Evolutionary conservation across 2,113 vertebrate genomes (phyloP), one percentile per base, ranked within the genome.

Genomic region (Mobula hypostoma): DNA sequence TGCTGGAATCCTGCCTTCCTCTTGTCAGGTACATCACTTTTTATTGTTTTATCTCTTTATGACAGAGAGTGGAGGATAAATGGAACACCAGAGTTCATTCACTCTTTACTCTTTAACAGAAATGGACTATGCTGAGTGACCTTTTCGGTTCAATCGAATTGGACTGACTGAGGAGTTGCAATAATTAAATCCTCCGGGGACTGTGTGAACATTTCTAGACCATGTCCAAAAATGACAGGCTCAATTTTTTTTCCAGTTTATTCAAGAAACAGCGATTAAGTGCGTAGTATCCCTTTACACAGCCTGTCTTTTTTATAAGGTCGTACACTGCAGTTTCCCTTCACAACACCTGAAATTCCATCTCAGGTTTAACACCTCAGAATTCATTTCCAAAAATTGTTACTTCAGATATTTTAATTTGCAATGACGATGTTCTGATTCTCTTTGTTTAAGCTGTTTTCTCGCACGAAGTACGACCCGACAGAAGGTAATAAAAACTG

Each of bases 41-140:
- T 72, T 74, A 72, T 93, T 93, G 90, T 93, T 93, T 93, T 93
- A 93, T 93, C 90, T 93, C 90, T 74, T 74, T 66, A 11, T 74
- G 90, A 66, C 66, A 72, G 90, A 93, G 36, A 93, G 90, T 48
- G 32, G 90, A 93, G 66, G 90, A 93, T 93, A 93, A 93, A 93
- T 93, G 90, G 90, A 93, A 68, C 70, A 32, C 68, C 90, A 74
- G 48, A 66, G 90, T 93, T 93, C 68, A 93, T n/a, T 93, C 68
- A 93, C 90, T 70, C 90, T 93, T 93, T 93, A 93, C 90, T 93
- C 90, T 90, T 90, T 93, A 90, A 93, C 90, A 93, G 90, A 74
- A 93, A 93, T 93, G 90, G 90, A 93, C 90, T 72, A 32, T 93
- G 90, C 68, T 72, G 90, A 72, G 68, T 93, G 90, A 93, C 90